These are phyloP conservation scores for Mamestra configurata DNA, from an alignment of 1,140 invertebrate genomes.

Conservation along the genomic window DNA sequence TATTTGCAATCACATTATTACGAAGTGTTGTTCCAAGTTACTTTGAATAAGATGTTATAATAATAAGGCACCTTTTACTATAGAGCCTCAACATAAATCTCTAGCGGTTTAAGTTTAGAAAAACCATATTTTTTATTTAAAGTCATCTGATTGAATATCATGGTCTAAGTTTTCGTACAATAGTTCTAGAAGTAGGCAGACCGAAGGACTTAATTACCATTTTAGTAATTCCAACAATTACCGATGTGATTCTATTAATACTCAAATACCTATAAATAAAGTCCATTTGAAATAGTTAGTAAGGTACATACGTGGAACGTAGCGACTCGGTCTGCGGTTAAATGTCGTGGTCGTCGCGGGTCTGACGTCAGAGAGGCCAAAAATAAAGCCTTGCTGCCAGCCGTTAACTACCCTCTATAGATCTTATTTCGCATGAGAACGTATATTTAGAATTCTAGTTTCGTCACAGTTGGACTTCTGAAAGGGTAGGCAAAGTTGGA, in stretches of 20 bases:
- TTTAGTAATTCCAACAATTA: neutral
- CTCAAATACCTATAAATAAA: neutral
- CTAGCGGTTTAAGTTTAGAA: no score
- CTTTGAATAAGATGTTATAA: no score
- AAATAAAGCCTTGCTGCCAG: constrained; percentile 15
- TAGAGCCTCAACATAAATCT: no score
- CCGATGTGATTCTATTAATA: neutral
- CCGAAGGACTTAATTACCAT: no score
- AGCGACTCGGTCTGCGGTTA: neutral
- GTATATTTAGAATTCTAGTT: constrained; percentile 22
- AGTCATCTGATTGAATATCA: no score
- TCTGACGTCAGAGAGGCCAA: constrained; percentile 35
- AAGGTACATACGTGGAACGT: neutral
- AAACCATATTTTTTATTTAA: no score
- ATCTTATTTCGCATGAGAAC: constrained; percentile 24
- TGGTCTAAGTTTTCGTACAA: no score
- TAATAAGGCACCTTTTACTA: no score
- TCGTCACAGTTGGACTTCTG: neutral
- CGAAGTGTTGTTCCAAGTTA: no score
- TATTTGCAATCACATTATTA: no score
- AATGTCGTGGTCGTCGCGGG: constrained; percentile 6
- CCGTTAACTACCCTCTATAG: constrained; percentile 20
- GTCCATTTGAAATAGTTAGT: neutral
- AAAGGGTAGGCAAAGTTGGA: neutral
- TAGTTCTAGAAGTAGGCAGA: no score